These are phyloP conservation scores for Hetaerina americana DNA, from an alignment of 1,140 invertebrate genomes.

Conservation along the genomic window DNA sequence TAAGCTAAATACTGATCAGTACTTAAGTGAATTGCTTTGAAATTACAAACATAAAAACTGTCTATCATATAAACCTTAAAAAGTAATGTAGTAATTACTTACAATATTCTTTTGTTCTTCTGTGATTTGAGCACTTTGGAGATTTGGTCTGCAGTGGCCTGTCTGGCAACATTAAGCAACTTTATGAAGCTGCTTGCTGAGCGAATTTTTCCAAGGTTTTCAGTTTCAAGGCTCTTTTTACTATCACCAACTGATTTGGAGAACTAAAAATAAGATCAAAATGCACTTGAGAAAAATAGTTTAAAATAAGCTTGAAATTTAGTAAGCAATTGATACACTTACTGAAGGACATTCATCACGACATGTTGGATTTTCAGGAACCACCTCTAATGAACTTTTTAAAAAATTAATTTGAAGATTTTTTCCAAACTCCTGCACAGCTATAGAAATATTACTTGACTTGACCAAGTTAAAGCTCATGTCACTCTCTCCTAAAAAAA, in stretches of 20 bases:
- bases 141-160: slow-evolving; percentile 42
- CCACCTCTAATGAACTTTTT: background rate
- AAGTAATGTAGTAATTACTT: slow-evolving; percentile 21
- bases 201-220: slow-evolving; percentile 43
- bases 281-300: background rate
- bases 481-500: no score
- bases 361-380: background rate
- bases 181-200: slow-evolving; percentile 48
- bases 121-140: slow-evolving; percentile 40
- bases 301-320: background rate
- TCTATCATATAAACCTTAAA: no score
- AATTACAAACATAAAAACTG: no score
- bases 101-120: slow-evolving; percentile 37
- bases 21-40: no score
- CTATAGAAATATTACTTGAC: no score
- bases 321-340: slow-evolving; percentile 10
- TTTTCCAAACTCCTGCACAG: background rate
- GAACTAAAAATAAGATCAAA: slow-evolving; percentile 26
- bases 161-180: slow-evolving; percentile 42
- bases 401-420: background rate
- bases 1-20: no score
- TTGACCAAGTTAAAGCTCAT: no score
- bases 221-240: slow-evolving; percentile 32
- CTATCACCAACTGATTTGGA: slow-evolving; percentile 38
- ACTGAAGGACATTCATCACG: slow-evolving; percentile 12